Conservation (phyloP, 2,113 vertebrate species). For the Bettongia penicillata region DNA sequence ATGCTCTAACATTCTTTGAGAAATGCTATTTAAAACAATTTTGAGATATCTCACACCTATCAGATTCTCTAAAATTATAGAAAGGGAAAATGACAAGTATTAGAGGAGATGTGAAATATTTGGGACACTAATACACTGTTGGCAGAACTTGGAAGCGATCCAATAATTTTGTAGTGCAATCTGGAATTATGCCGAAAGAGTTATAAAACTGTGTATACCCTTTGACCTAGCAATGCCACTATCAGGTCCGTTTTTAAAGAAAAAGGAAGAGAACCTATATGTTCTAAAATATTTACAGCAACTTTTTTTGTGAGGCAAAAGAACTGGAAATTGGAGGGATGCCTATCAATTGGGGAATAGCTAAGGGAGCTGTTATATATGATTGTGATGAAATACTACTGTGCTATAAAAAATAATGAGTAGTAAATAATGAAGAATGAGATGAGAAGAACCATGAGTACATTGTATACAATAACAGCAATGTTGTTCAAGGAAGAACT, state of each 20-base stretch:
- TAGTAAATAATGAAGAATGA: background rate
- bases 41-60: background rate
- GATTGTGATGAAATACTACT: background rate
- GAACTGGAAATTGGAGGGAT: background rate
- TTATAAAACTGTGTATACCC: background rate
- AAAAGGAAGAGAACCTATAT: no score
- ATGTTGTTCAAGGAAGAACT: no score
- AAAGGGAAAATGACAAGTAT: background rate
- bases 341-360: background rate
- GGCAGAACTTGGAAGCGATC: background rate
- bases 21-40: background rate
- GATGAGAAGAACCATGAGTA: background rate
- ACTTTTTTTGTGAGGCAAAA: no score
- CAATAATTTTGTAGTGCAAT: background rate
- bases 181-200: background rate
- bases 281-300: no score
- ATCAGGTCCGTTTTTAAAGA: no score
- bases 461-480: no score
- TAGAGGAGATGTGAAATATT: background rate
- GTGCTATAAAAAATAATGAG: background rate
- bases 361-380: background rate
- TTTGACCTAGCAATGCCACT: no score
- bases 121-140: background rate
- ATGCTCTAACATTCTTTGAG: background rate
- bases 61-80: background rate